Evolutionary conservation across 2,113 vertebrate species (phyloP).

Genomic region (Lophius piscatorius): DNA sequence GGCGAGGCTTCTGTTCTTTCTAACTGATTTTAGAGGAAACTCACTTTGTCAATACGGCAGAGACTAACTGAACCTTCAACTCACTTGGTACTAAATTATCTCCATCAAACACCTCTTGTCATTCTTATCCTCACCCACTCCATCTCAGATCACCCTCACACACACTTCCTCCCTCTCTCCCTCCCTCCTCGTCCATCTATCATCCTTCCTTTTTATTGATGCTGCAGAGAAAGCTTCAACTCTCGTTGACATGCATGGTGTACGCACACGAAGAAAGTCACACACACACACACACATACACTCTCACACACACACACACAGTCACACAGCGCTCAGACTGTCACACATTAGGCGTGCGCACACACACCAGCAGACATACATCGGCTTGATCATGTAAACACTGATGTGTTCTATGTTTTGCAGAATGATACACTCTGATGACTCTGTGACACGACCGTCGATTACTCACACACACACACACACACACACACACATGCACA

Average conservation of each 20-base stretch:
- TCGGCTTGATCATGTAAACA: not conserved
- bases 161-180: constrained; percentile 10
- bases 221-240: constrained; percentile 7
- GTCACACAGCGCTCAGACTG: not conserved
- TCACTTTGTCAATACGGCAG: constrained; percentile 10
- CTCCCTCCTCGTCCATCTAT: constrained; percentile 29
- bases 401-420: constrained; percentile 21
- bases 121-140: not conserved
- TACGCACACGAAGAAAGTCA: too few relatives aligned
- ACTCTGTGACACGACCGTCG: constrained; percentile 9
- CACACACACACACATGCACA: constrained; percentile 9
- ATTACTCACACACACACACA: constrained; percentile 7
- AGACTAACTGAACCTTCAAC: constrained; percentile 32
- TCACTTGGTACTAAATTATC: constrained; percentile 11
- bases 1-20: not conserved
- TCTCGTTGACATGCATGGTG: constrained; percentile 3
- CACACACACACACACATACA: constrained; percentile 8
- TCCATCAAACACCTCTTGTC: constrained; percentile 28
- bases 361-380: not conserved
- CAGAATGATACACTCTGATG: constrained; percentile 1
- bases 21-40: constrained; percentile 8
- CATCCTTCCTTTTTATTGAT: constrained; percentile 39
- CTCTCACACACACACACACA: not conserved
- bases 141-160: constrained; percentile 8
- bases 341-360: not conserved